phyloP scores from a whole-genome alignment of 1,140 invertebrate species.

The Rhagoletis zephyria region DNA sequence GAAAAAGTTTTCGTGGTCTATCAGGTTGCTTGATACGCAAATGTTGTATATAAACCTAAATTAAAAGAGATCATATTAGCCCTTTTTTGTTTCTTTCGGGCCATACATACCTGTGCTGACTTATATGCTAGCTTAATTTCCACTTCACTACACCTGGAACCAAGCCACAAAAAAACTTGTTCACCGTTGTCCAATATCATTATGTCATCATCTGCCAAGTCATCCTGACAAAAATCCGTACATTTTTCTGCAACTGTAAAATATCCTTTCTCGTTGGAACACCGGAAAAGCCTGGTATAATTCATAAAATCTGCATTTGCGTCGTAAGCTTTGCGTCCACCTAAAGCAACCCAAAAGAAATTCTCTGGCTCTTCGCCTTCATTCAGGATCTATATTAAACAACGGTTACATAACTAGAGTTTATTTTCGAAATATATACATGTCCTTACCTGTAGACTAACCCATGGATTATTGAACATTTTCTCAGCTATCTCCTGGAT shows the following conservation, averaged over 20 bases:
- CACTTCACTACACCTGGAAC: conserved; percentile 95
- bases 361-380: conserved; percentile 99
- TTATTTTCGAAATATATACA: too few species aligned
- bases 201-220: conserved; percentile 98
- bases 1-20: conserved; percentile 89
- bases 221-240: conserved; percentile 99
- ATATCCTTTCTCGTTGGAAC: conserved; percentile 99
- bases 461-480: conserved; percentile 93
- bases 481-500: conserved; percentile 94
- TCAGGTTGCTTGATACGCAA: conserved; percentile 96
- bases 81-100: background rate
- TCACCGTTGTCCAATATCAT: conserved; percentile 99
- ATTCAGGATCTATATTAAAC: conserved; percentile 81
- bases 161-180: conserved; percentile 98
- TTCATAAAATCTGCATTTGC: conserved; percentile 93
- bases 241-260: conserved; percentile 99
- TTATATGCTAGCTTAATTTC: conserved; percentile 99
- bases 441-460: conserved; percentile 80
- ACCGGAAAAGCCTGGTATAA: conserved; percentile 94
- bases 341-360: conserved; percentile 97
- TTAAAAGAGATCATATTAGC: conserved; percentile 11
- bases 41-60: conserved; percentile 97
- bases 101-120: conserved; percentile 89
- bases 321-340: conserved; percentile 94
- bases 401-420: conserved; percentile 24